phyloP scores from a whole-genome alignment of 2,888 invertebrate genomes.

The Drosophila leonis region DNA sequence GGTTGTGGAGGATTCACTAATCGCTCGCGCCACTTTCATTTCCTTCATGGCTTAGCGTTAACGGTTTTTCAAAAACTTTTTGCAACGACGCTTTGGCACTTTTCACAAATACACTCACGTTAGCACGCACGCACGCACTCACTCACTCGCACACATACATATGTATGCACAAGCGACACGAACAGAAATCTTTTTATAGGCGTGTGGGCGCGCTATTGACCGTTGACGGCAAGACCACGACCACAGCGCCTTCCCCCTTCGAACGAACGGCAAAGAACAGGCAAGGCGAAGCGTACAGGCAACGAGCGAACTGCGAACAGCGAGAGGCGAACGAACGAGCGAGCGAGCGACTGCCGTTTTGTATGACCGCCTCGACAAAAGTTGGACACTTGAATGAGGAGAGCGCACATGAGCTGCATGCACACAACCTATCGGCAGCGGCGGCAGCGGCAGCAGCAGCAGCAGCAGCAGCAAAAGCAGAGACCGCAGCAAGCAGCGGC shows the following conservation, averaged over 20 bases:
- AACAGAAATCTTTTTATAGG: conserved; percentile 63
- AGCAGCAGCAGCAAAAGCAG: conserved; percentile 49
- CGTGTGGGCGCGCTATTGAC: conserved; percentile 63
- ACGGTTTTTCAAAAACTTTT: conserved; percentile 53
- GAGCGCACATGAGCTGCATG: conserved; percentile 83
- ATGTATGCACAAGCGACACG: conserved; percentile 20
- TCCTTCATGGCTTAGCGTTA: conserved; percentile 66
- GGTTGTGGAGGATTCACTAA: conserved; percentile 83
- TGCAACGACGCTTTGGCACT: conserved; percentile 14
- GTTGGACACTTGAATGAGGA: conserved; percentile 85
- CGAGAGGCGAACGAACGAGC: conserved; percentile 31
- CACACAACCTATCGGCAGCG: conserved; percentile 71
- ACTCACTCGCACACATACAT: conserved; percentile 5
- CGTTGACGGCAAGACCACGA: conserved; percentile 48
- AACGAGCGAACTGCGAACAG: conserved; percentile 42
- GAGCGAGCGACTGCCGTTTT: conserved; percentile 65
- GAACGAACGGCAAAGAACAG: conserved; percentile 46
- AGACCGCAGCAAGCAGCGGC: conserved; percentile 63
- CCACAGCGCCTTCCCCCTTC: conserved; percentile 28
- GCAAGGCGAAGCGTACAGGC: conserved; percentile 28
- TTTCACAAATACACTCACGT: conserved; percentile 17
- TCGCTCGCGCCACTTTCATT: conserved; percentile 79
- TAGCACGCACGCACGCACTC: conserved; percentile 24
- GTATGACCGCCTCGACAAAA: conserved; percentile 84
- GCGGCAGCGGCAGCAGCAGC: conserved; percentile 46